Conservation (phyloP, 2,888 invertebrate genomes). For the Dysmachus trigonus region DNA sequence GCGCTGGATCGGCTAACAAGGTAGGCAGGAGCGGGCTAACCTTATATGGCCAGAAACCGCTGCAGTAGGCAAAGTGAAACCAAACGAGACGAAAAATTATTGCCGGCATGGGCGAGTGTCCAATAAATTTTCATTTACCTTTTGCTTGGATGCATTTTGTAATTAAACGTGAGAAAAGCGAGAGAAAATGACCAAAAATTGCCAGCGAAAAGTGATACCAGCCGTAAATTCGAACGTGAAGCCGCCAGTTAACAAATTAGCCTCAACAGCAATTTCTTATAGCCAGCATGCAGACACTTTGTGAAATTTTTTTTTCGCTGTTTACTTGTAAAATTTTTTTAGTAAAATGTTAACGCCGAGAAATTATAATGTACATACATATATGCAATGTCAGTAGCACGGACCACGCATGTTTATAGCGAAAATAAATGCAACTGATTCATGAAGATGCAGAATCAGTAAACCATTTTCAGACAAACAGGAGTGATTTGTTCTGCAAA, state of each 20-base stretch:
- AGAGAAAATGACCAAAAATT: slow-evolving; percentile 13
- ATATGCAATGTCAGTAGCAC: neutral
- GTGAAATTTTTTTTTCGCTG: neutral
- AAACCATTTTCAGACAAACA: neutral
- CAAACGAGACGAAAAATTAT: slow-evolving; percentile 10
- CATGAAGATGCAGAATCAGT: neutral
- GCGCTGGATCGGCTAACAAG: neutral
- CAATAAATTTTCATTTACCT: slow-evolving; percentile 18
- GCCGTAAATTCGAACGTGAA: neutral
- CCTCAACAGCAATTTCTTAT: neutral
- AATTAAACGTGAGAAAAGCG: slow-evolving; percentile 16
- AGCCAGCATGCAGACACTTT: neutral
- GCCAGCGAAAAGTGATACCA: slow-evolving; percentile 1
- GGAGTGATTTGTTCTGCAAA: neutral
- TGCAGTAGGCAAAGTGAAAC: slow-evolving; percentile 9
- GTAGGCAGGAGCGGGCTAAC: neutral
- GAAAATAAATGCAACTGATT: neutral
- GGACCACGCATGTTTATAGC: neutral
- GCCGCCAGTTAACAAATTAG: slow-evolving; percentile 7
- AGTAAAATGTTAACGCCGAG: neutral
- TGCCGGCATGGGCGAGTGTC: slow-evolving; percentile 19
- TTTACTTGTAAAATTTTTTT: neutral
- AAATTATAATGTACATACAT: neutral
- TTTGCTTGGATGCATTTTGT: slow-evolving; percentile 3
- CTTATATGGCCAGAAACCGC: neutral